Evolutionary conservation across 2,888 invertebrate species (phyloP).

Genomic region (Acleris cristana): DNA sequence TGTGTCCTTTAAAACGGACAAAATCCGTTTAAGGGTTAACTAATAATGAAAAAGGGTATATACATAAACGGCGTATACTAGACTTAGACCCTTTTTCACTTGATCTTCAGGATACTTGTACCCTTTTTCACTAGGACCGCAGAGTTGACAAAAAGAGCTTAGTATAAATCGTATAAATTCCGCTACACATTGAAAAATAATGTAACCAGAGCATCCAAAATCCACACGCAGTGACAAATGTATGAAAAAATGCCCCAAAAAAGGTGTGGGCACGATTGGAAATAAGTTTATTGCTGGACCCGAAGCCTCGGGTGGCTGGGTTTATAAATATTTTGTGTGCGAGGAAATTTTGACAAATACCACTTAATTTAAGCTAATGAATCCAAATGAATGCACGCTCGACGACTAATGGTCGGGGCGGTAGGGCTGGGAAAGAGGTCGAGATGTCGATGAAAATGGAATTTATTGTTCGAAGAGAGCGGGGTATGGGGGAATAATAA

Average conservation of each 20-base stretch:
- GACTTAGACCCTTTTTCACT: no score
- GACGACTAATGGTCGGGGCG: conserved; percentile 61
- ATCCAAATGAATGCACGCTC: conserved; percentile 73
- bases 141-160: no score
- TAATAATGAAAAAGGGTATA: no score
- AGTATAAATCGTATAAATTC: no score
- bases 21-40: no score
- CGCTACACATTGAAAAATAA: no score
- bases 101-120: no score
- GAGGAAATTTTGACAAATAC: conserved; percentile 79
- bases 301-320: conserved; percentile 61
- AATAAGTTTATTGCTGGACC: conserved; percentile 63
- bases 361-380: conserved; percentile 82
- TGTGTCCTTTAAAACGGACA: no score
- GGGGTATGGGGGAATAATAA: no score
- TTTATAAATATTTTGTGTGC: conserved; percentile 77
- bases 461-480: not conserved
- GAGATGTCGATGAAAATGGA: conserved; percentile 28
- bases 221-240: conserved; percentile 17
- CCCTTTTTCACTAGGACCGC: no score
- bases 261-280: conserved; percentile 49
- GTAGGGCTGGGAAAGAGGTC: conserved; percentile 53
- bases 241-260: conserved; percentile 30
- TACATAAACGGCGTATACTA: no score
- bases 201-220: not conserved